These are phyloP conservation scores for Aquatica leii DNA, from an alignment of 2,888 invertebrate species.

Conservation along the genomic window DNA sequence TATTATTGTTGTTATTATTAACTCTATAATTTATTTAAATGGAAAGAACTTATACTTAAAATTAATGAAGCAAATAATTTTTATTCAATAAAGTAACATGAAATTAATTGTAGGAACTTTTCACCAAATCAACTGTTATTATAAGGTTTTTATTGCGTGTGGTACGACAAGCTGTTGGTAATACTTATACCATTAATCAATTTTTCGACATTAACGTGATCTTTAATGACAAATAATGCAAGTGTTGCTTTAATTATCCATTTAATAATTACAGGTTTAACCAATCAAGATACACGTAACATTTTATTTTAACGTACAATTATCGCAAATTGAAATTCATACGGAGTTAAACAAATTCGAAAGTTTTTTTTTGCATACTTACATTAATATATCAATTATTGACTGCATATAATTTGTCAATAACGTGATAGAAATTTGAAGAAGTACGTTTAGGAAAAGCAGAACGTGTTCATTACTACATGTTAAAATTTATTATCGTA, in stretches of 20 bases:
- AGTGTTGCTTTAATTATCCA: neutral
- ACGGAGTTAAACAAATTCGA: neutral
- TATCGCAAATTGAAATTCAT: neutral
- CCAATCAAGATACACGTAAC: neutral
- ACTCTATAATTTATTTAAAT: too few relatives aligned
- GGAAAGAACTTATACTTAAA: too few relatives aligned
- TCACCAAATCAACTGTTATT: constrained; percentile 9
- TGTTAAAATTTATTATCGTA: too few relatives aligned
- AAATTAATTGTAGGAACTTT: neutral
- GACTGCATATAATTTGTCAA: neutral
- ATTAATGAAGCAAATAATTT: constrained; percentile 6
- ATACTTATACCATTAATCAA: constrained; percentile 11
- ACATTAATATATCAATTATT: constrained; percentile 7
- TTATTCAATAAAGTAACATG: constrained; percentile 5
- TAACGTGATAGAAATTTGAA: neutral
- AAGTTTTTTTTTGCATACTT: neutral
- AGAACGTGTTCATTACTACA: too few relatives aligned
- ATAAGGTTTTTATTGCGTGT: constrained; percentile 5
- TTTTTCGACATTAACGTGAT: constrained; percentile 10
- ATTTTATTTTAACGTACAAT: constrained; percentile 6
- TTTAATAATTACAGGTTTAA: constrained; percentile 12
- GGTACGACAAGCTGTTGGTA: constrained; percentile 3
- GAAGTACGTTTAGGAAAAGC: neutral
- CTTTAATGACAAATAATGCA: constrained; percentile 13
- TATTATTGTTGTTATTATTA: too few relatives aligned